Evolutionary conservation across 2,888 invertebrate species (phyloP), one percentile per base, ranked within the genome.

Genomic region (Poecilobothrus nobilitatus): DNA sequence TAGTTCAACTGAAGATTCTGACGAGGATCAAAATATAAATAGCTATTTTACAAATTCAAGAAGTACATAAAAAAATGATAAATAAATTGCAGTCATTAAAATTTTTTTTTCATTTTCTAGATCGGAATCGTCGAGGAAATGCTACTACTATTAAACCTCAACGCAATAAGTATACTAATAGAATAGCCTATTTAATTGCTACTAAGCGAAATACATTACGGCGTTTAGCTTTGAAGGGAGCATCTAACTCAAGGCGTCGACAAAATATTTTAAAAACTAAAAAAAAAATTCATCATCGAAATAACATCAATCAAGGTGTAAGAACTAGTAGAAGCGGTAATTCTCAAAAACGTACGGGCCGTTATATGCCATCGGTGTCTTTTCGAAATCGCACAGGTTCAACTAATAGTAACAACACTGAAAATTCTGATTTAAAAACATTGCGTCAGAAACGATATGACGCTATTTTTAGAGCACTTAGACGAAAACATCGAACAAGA

Each of bases 131-230:
- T 1, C 79, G 76, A 41, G 82, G 85, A 68, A 75, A 70, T 67
- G n/a, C 71, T 80, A 83, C 72, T 75, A 74, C 69, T 78, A 78
- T 70, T 75, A 83, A 74, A 73, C 76, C 79, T 61, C 83, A 82
- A 73, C 78, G 80, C 18, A 74, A 76, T 63, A 76, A 86, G 61
- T 86, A 86, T 68, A 85, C 87, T 0, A 91, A 90, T 79, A 84
- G 90, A 71, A 86, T 91, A 75, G 89, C 90, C 22, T 88, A 89
- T 73, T 80, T 91, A 66, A 90, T 91, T 69, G 88, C 90, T 4
- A 87, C 89, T 71, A 88, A 91, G 68, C 86, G 90, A 67, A 85
- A 87, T 65, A 88, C 89, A 68, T 82, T 89, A 62, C 82, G 87
- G 67, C 87, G 88, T 71, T 80, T 88, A 74, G 88, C 90, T 66